Percentiles rank a stretch among this genome's conserved stretches.
Conservation (phyloP, 2,797 vertebrate genomes). For the Lemur catta region DNA sequence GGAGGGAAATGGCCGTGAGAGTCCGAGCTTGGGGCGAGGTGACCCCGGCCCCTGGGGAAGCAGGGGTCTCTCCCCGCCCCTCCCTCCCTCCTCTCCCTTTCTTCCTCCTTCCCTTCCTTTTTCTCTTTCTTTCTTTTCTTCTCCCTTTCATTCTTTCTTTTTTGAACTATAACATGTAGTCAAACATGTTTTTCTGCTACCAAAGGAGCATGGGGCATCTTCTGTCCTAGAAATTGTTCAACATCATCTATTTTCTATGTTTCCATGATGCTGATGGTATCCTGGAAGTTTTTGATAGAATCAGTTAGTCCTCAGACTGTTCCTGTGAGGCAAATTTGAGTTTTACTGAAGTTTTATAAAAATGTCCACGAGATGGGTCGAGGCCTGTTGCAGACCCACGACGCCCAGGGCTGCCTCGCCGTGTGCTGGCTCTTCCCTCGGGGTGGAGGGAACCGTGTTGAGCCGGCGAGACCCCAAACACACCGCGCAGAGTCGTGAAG, state of each 20-base stretch:
- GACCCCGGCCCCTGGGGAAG: background rate
- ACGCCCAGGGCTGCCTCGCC: background rate
- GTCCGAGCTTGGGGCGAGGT: rapidly evolving
- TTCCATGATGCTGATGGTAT: no score
- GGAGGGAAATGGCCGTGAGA: background rate
- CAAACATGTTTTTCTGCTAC: background rate
- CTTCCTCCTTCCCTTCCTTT: background rate
- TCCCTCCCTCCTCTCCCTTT: background rate
- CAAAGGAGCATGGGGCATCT: background rate
- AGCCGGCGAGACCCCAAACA: background rate
- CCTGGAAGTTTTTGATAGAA: background rate
- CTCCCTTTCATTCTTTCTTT: background rate
- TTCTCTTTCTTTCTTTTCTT: background rate
- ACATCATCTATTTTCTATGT: background rate
- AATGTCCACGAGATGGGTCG: background rate
- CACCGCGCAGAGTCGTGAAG: background rate
- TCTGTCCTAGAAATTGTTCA: background rate
- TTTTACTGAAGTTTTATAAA: background rate
- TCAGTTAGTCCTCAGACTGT: background rate
- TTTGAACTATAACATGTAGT: background rate
- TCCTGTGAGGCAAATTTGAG: background rate
- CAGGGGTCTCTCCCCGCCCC: background rate
- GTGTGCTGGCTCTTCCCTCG: background rate
- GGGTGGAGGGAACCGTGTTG: background rate
- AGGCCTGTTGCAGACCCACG: background rate